Evolutionary conservation across 1,140 invertebrate genomes (phyloP).

Genomic region (Mercenaria mercenaria): DNA sequence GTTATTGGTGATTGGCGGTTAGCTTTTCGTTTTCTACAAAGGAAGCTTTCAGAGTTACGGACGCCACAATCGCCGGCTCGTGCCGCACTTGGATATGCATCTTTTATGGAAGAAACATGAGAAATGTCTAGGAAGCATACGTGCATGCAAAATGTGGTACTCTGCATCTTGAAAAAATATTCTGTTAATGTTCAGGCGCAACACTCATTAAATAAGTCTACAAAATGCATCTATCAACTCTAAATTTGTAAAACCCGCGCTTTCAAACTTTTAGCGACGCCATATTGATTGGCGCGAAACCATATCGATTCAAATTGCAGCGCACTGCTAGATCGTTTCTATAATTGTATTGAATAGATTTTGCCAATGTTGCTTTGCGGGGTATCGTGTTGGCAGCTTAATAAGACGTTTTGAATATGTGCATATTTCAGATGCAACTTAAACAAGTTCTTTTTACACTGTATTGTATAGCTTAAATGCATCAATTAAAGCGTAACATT

Average conservation of each 20-base stretch:
- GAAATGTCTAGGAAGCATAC: not conserved
- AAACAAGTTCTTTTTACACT: not conserved
- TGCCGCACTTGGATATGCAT: constrained; percentile 45
- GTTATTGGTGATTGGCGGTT: constrained; percentile 75
- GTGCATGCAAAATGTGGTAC: not conserved
- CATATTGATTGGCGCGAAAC: constrained; percentile 54
- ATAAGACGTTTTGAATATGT: not conserved
- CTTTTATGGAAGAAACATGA: constrained; percentile 51
- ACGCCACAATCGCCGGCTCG: constrained; percentile 46
- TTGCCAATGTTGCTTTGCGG: constrained; percentile 23
- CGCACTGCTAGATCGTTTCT: not conserved
- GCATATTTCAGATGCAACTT: not conserved
- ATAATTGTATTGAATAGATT: constrained; percentile 7
- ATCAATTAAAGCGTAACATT: no score
- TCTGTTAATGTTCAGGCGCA: not conserved
- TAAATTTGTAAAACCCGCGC: constrained; percentile 55
- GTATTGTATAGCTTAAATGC: not conserved
- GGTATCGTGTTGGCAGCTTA: not conserved
- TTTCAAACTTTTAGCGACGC: constrained; percentile 51
- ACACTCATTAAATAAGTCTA: constrained; percentile 7
- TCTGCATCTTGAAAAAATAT: not conserved
- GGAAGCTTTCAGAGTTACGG: constrained; percentile 64
- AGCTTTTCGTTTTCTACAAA: constrained; percentile 72
- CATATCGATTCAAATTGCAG: constrained; percentile 37
- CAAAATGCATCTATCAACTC: constrained; percentile 20